phyloP scores from a whole-genome alignment of 2,113 vertebrate genomes.

The Myotis lucifugus region DNA sequence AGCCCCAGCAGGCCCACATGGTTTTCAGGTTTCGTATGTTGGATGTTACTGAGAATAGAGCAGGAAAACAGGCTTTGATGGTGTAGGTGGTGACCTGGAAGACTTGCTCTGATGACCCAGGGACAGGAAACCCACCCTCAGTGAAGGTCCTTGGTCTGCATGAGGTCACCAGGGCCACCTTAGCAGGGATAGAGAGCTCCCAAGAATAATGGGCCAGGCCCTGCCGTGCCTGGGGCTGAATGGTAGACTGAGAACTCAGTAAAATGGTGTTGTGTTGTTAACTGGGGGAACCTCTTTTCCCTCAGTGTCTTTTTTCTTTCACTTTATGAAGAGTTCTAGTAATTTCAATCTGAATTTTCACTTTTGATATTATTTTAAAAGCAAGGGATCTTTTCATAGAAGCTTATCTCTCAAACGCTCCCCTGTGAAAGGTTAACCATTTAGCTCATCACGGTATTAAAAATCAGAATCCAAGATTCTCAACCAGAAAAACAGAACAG shows the following conservation, averaged over 20 bases:
- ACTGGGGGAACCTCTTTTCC: background rate
- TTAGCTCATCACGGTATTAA: background rate
- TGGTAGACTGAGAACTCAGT: background rate
- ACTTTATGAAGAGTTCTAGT: background rate
- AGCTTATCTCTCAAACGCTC: background rate
- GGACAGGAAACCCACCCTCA: background rate
- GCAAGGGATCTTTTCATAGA: background rate
- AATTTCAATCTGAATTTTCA: background rate
- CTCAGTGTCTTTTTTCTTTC: background rate
- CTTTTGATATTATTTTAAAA: conserved; percentile 19
- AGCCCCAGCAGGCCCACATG: background rate
- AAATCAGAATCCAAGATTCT: conserved; percentile 11
- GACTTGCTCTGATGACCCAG: background rate
- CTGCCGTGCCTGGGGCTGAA: background rate
- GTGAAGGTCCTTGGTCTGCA: background rate
- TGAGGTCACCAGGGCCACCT: background rate
- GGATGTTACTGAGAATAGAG: background rate
- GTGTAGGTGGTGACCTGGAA: background rate
- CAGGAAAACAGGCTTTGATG: background rate
- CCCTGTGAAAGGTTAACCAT: background rate
- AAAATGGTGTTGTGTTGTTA: background rate
- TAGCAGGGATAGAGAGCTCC: background rate
- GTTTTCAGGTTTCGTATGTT: background rate
- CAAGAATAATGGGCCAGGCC: background rate
- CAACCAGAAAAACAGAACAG: background rate